Base-by-base conservation (phyloP, 1,140 invertebrate species). In the Bombus confusus region DNA sequence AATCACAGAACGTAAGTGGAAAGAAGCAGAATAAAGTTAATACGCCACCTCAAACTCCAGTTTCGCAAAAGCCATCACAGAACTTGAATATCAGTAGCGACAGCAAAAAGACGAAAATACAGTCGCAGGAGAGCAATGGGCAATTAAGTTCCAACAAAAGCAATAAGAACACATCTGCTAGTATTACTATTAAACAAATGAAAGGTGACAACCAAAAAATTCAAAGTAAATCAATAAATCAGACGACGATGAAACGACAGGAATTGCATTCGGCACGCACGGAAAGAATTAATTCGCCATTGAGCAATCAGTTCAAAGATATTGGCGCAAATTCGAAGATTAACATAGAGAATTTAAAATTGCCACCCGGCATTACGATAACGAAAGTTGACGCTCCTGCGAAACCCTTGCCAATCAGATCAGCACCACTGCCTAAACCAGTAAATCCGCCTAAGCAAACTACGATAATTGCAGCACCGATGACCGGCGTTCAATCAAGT, bases 321-420 rank as follows among this genome's bases (percentile, higher is more conserved):
- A 88, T 93, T 12, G 86, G 88, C 0, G 80, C 83, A 43, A 91
- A 91, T 68, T 87, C 93, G 0, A 95, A 93, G 66, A 95, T 95
- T 34, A 93, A 94, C 80, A 95, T 98, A 85, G 97, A 97, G 57
- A 97, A 97, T 92, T 92, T 98, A 3, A 96, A 96, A 69, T 93
- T 98, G 83, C 98, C 98, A 3, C 97, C 97, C 13, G 97, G 97
- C 12, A 98, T 98, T 41, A 98, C 98, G 5, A 96, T 98, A 66
- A 98, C 98, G 0, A 97, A 98, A 90, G 97, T 98, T 0, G 97
- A 98, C 91, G 96, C 95, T 28, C 95, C 96, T 5, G 88, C 93
- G 1, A 94, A 95, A 52, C 94, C 94, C 71, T 90, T 95, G 68
- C 95, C 95, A 28, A 94, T 94, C 57, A 95, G 95, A 91, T 93